phyloP scores from a whole-genome alignment of 2,888 invertebrate species.

The Metalampra italica region DNA sequence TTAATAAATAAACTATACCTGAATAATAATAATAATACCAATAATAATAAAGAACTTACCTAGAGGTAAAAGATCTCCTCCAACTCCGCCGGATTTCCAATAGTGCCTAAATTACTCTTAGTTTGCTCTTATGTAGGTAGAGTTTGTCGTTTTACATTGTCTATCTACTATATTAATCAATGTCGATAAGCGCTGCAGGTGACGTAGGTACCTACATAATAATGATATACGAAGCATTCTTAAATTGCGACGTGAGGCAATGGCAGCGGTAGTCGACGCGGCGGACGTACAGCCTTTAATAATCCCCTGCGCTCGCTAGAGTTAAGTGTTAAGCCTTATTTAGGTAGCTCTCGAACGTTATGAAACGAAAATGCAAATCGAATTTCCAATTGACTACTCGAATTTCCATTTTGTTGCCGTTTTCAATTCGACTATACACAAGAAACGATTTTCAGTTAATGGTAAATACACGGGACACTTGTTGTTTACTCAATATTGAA shows the following conservation, averaged over 20 bases:
- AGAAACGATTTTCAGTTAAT: slow-evolving; percentile 6
- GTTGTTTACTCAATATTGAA: background rate
- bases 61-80: too few species aligned
- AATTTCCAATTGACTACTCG: slow-evolving; percentile 28
- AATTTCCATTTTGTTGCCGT: slow-evolving; percentile 18
- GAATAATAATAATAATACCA: too few species aligned
- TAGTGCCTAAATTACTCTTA: too few species aligned
- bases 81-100: too few species aligned
- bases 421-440: slow-evolving; percentile 21
- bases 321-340: slow-evolving; percentile 40
- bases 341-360: slow-evolving; percentile 27
- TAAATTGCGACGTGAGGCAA: background rate
- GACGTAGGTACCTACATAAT: background rate
- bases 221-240: background rate
- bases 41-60: too few species aligned
- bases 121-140: too few species aligned
- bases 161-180: too few species aligned
- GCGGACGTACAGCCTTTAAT: slow-evolving; percentile 23
- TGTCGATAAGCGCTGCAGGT: too few species aligned
- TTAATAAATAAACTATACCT: too few species aligned
- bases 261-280: slow-evolving; percentile 5
- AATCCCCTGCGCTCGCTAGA: slow-evolving; percentile 20
- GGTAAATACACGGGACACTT: background rate
- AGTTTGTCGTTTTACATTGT: too few species aligned
- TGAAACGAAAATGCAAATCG: slow-evolving; percentile 35